These are phyloP conservation scores for Chrysoperla carnea DNA, from an alignment of 1,140 invertebrate species.

Conservation along the genomic window DNA sequence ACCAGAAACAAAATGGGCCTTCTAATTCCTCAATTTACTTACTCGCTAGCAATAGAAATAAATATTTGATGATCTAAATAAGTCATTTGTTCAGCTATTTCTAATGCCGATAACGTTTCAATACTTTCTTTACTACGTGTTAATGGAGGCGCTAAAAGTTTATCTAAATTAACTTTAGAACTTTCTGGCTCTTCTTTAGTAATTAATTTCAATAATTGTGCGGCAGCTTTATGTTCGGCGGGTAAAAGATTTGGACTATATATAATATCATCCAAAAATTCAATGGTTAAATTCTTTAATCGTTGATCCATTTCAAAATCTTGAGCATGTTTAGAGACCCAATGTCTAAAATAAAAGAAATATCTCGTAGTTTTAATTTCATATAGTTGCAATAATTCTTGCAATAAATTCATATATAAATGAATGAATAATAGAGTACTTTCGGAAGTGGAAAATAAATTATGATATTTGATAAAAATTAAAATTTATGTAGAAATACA, in stretches of 20 bases:
- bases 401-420: conserved; percentile 1
- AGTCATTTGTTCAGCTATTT: conserved; percentile 89
- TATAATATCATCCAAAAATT: conserved; percentile 79
- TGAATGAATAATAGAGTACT: neutral
- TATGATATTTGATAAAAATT: too few relatives aligned
- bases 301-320: conserved; percentile 70
- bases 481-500: too few relatives aligned
- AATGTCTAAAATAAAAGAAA: conserved; percentile 25
- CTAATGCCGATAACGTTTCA: conserved; percentile 72
- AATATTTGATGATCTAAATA: conserved; percentile 90
- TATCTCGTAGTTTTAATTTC: neutral
- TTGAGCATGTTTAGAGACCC: conserved; percentile 52
- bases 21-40: conserved; percentile 25
- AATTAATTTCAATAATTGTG: conserved; percentile 60
- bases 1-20: conserved; percentile 1
- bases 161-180: conserved; percentile 46
- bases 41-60: conserved; percentile 79
- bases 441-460: too few relatives aligned
- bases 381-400: too few relatives aligned
- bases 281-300: conserved; percentile 60
- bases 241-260: conserved; percentile 71
- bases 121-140: conserved; percentile 65
- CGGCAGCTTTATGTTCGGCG: conserved; percentile 77
- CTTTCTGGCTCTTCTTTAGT: conserved; percentile 47
- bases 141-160: conserved; percentile 53